These are phyloP conservation scores for Centropristis striata DNA, from an alignment of 2,113 vertebrate genomes.

Conservation along the genomic window DNA sequence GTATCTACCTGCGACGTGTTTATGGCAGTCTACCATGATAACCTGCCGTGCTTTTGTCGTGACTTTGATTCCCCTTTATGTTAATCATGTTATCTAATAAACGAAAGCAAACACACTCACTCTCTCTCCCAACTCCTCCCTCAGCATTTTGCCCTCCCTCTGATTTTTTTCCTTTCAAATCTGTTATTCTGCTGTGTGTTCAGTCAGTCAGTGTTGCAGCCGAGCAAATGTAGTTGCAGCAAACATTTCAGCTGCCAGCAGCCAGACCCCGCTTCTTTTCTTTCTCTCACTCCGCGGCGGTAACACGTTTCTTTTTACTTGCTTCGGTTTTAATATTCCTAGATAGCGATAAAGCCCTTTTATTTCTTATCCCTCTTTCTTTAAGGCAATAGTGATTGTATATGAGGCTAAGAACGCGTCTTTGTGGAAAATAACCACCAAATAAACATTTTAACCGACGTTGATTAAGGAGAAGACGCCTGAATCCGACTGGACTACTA, in stretches of 20 bases:
- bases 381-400: background rate
- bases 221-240: conserved; percentile 37
- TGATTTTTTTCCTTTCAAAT: conserved; percentile 34
- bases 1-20: background rate
- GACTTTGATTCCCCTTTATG: conserved; percentile 33
- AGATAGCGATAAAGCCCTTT: background rate
- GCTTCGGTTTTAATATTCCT: conserved; percentile 1
- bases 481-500: conserved; percentile 1
- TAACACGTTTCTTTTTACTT: conserved; percentile 15
- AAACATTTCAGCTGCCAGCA: conserved; percentile 22
- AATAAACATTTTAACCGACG: conserved; percentile 25
- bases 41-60: conserved; percentile 33
- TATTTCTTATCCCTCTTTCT: background rate
- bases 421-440: conserved; percentile 21
- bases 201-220: conserved; percentile 44
- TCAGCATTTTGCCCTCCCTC: conserved; percentile 64
- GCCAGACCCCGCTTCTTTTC: conserved; percentile 16
- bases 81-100: conserved; percentile 36
- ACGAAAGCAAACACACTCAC: conserved; percentile 4
- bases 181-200: conserved; percentile 40
- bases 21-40: background rate
- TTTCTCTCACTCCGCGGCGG: conserved; percentile 9
- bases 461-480: conserved; percentile 11
- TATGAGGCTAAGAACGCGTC: background rate
- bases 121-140: conserved; percentile 68